A percentile compares a stretch with the other conserved stretches of the same genome.
Evolutionary conservation across 2,888 invertebrate genomes (phyloP).

Genomic region (Nomada ferruginata): DNA sequence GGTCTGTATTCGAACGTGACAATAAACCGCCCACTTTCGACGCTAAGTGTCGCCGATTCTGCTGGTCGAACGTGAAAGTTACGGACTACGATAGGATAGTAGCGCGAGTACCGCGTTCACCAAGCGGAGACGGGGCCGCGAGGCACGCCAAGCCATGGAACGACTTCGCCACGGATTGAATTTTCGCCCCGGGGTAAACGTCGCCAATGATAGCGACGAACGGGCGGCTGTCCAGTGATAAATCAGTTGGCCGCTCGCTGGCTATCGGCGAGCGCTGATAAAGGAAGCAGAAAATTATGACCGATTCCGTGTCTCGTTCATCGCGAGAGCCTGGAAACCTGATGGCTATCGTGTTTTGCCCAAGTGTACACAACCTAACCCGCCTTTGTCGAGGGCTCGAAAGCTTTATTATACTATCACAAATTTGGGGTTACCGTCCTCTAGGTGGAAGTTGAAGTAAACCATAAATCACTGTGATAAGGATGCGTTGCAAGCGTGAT

Average conservation of each 20-base stretch:
- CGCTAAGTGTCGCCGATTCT: constrained; percentile 41
- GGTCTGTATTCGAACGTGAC: constrained; percentile 41
- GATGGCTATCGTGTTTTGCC: too few relatives aligned
- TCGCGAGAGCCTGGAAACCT: too few relatives aligned
- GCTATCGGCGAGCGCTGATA: constrained; percentile 1
- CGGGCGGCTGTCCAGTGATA: constrained; percentile 4
- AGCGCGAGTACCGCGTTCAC: neutral
- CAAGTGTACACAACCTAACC: too few relatives aligned
- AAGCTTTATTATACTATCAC: too few relatives aligned
- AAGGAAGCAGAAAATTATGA: constrained; percentile 14
- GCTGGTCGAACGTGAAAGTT: constrained; percentile 54
- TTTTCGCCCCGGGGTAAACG: constrained; percentile 16
- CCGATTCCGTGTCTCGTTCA: too few relatives aligned
- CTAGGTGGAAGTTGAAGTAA: too few relatives aligned
- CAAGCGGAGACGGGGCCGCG: too few relatives aligned
- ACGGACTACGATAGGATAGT: constrained; percentile 34
- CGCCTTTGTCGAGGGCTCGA: too few relatives aligned
- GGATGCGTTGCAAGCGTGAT: too few relatives aligned
- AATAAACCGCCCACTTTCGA: constrained; percentile 61
- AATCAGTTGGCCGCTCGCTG: constrained; percentile 39
- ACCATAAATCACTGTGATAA: too few relatives aligned
- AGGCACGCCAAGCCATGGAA: neutral
- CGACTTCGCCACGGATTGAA: constrained; percentile 9
- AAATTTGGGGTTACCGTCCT: too few relatives aligned
- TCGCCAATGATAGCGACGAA: constrained; percentile 1